Base-by-base conservation (phyloP, 2,888 invertebrate genomes). In the Parnassius smintheus region DNA sequence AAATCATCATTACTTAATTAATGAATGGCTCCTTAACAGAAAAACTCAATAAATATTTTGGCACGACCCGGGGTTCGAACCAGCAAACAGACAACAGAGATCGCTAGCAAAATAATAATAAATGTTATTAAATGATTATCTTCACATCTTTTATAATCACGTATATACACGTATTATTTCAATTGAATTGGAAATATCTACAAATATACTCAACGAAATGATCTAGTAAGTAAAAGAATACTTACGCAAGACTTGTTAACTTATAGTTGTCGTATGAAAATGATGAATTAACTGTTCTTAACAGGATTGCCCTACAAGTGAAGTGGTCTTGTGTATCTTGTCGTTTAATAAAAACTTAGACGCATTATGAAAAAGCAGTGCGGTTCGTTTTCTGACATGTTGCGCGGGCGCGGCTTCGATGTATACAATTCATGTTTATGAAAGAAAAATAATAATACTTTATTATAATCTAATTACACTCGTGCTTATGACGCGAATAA, bases 391-490 rank as follows among this genome's bases (percentile, higher is more conserved):
- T 55, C 58, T 59, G 52, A 50, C 53, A 54, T 25, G 35, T 50
- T 44, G 51, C 51, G 44, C 56, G 41, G n/a, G 41, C 51, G 18
- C 22, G 25, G 46, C 3, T n/a, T 4, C 3, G 44, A 51, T 45
- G 25, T 55, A 48, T 59, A 12, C 53, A 22, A 49, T 49, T 46
- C 48, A 57, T 57, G 41, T 22, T 52, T 52, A n/a, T 1, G 10
- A 8, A 22, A 61, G 59, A 64, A 65, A 68, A 71, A 77, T 7
- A 35, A 35, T 35, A 35, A 35, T 7, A 35, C 35, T 35, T 35
- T 35, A 7, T 35, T 7, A 35, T 35, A 35, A 35, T 35, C 7
- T 35, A 7, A 35, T 35, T 35, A 35, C 4, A 18, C 18, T 18
- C 18, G 1, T 18, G 18, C 18, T 18, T 18, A 18, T 18, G 18